These are phyloP conservation scores for Acleris laterana DNA, from an alignment of 2,888 invertebrate species.

Conservation along the genomic window DNA sequence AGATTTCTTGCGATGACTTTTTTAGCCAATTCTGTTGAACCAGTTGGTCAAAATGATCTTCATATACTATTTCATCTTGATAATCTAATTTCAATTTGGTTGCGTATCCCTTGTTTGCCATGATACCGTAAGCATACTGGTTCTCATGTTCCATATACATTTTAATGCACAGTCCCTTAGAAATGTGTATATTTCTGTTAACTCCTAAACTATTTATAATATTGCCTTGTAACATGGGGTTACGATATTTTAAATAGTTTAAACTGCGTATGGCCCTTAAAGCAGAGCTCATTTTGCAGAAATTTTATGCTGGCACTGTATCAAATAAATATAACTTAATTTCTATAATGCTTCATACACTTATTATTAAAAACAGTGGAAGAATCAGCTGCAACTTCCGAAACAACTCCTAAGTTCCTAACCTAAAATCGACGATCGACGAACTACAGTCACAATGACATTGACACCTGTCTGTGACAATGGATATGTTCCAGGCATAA, in stretches of 20 bases:
- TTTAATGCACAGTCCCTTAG: constrained; percentile 52
- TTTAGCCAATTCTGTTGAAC: constrained; percentile 59
- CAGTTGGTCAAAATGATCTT: constrained; percentile 54
- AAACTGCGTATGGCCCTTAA: constrained; percentile 13
- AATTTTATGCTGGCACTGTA: neutral
- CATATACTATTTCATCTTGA: constrained; percentile 40
- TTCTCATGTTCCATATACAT: constrained; percentile 74
- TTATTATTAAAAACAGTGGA: too few relatives aligned
- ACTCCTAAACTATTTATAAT: constrained; percentile 41
- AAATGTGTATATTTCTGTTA: constrained; percentile 51
- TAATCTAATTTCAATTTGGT: constrained; percentile 46
- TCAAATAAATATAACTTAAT: neutral
- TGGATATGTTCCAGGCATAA: neutral
- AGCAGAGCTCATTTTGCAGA: constrained; percentile 16
- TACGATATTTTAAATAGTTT: constrained; percentile 10
- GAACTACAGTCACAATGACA: neutral
- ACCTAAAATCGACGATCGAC: too few relatives aligned
- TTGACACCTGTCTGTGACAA: neutral
- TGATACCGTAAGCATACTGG: constrained; percentile 66
- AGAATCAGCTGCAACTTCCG: too few relatives aligned
- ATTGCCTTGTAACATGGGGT: constrained; percentile 43
- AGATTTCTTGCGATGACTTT: constrained; percentile 54
- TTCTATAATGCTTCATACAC: neutral
- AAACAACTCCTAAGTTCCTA: too few relatives aligned
- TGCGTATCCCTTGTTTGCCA: constrained; percentile 67